Evolutionary conservation across 2,797 vertebrate species (phyloP).

Genomic region (Vipera ursinii): DNA sequence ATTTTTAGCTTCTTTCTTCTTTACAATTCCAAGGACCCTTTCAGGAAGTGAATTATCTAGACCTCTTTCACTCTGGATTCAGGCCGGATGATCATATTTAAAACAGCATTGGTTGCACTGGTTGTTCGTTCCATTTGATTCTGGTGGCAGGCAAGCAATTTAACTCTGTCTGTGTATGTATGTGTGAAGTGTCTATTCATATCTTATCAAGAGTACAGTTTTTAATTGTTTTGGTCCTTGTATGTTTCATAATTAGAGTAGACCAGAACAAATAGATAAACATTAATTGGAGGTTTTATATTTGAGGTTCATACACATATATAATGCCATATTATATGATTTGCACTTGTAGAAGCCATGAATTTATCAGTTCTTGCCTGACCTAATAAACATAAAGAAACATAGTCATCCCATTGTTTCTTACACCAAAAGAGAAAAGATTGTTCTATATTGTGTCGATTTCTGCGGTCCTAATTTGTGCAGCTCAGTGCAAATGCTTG

Average conservation of each 20-base stretch:
- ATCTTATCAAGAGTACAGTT: not conserved
- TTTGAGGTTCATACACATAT: not conserved
- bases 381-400: not conserved
- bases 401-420: not conserved
- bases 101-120: not conserved
- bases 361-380: not conserved
- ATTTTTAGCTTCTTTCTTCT: not conserved
- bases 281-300: not conserved
- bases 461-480: not conserved
- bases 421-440: not conserved
- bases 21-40: not conserved
- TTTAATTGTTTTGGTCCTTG: not conserved
- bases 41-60: not conserved
- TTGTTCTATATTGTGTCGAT: not conserved
- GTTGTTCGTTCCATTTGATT: not conserved
- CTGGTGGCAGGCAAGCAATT: not conserved
- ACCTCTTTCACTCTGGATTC: not conserved
- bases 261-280: not conserved
- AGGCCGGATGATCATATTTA: not conserved
- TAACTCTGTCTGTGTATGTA: not conserved
- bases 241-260: not conserved
- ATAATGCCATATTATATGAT: not conserved
- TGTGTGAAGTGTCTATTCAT: not conserved
- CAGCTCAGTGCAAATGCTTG: not conserved
- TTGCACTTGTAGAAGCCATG: not conserved